Base-by-base conservation (phyloP, 2,797 vertebrate genomes). In the Arvicola amphibius region DNA sequence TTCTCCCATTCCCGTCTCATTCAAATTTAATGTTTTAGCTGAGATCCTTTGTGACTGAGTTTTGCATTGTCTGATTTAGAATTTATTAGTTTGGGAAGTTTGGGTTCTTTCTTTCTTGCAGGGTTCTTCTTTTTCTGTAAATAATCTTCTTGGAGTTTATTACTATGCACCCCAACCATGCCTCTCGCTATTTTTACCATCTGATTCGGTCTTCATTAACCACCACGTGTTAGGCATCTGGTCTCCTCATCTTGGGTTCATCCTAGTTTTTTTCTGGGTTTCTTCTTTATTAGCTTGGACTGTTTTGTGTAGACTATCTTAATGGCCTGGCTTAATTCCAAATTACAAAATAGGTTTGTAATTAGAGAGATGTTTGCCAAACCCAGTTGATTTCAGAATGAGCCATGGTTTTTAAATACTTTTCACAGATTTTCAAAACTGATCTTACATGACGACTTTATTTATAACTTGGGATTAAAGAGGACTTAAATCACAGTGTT, bases 241-340 rank as follows among this genome's bases (percentile, higher is more conserved):
- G 81, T 94, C 69, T 95, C 25, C 63, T 97, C 80, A 73, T 96
- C 95, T 93, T 90, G 74, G 51, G 77, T 88, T 95, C 96, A 71
- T 92, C 51, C 51, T 95, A 65, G 86, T 78, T 96, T 95, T 43
- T 1, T 80, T 51, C 37, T 51, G 34, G 16, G 27, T 79, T 93
- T n/a, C 69, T 76, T 51, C 27, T 94, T 96, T 95, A 97, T 90
- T 94, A 96, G 81, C 71, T 69, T 93, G 77, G 73, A 43, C 53
- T 95, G 19, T 97, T 97, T 93, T 76, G 27, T 79, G 77, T 53
- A 95, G 90, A 65, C 81, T 89, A 27, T 95, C 78, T 94, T 97
- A 96, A 97, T 86, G 90, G 74, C 63, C 92, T 97, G 94, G 95
- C 83, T 86, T 80, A 85, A 87, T 94, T 96, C 84, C 96, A 96